Base-by-base conservation (phyloP, 2,888 invertebrate species). In the Phyllotreta cruciferae region DNA sequence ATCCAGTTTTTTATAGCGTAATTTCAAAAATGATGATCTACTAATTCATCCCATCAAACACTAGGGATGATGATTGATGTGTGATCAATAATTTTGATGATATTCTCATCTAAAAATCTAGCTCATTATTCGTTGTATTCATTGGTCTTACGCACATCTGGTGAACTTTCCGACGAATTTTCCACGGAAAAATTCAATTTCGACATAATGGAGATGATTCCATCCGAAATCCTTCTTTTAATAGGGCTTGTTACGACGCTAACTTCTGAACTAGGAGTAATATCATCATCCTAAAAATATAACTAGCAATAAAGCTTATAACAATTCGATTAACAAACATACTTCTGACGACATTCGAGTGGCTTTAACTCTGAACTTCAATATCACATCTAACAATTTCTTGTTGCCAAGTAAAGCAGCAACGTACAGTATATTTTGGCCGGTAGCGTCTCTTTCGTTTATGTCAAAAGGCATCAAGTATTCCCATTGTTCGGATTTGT, bases 391-490 rank as follows among this genome's bases (percentile, higher is more conserved):
- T 0, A 93, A 88, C 55, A 96, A 86, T 63, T 89, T 87, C 64
- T 87, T 84, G 79, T 94, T 93, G 13, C 94, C 94, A 60, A 93
- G 85, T 63, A 92, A 86, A 78, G 94, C 91, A 8, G 97, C 94
- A 66, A 96, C 88, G 81, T 96, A 96, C 8, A 98, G 83, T 57
- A 96, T 90, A 66, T 91, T 96, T 82, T 96, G 95, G 0, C 94
- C 94, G 35, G 92, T 92, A 3, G 91, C 93, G 82, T 96, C 96
- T 70, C 90, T 87, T 47, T 91, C 89, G 82, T 98, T 98, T 53
- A 97, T 87, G 81, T 98, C 96, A 78, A 96, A 95, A n/a, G 96
- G 90, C 80, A 92, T 86, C 24, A 86, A 85, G 83, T 94, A 98
- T 78, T 93, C 92, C 86, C 89, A 92, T 60, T 89, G 86, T 11